Evolutionary conservation across 2,113 vertebrate genomes (phyloP).

Genomic region (Phalacrocorax aristotelis): DNA sequence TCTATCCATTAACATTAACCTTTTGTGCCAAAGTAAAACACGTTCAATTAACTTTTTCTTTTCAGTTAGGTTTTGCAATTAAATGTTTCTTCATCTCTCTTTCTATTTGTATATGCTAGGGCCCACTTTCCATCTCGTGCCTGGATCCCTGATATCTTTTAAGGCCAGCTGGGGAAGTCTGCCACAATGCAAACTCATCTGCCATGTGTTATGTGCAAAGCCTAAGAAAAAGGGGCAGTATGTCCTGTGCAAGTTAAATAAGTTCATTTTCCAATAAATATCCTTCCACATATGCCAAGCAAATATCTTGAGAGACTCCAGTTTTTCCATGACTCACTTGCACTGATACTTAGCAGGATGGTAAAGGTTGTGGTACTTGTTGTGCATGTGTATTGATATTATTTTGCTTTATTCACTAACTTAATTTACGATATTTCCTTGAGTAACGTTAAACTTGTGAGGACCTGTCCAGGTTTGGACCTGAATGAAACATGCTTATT

Average conservation of each 20-base stretch:
- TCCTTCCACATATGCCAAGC: not conserved
- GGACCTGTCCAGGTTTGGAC: not conserved
- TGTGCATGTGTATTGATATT: not conserved
- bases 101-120: not conserved
- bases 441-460: not conserved
- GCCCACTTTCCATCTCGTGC: not conserved
- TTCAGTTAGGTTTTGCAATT: not conserved
- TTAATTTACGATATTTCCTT: not conserved
- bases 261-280: slow-evolving; percentile 5
- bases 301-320: not conserved
- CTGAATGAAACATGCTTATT: not conserved
- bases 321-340: not conserved
- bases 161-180: not conserved
- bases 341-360: not conserved
- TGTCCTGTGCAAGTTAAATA: slow-evolving; percentile 2
- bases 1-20: not conserved
- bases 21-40: not conserved
- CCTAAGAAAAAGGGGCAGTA: not conserved
- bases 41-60: not conserved
- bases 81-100: not conserved
- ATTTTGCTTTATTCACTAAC: not conserved
- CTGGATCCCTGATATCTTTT: not conserved
- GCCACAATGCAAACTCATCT: not conserved
- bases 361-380: not conserved
- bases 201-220: not conserved